These are phyloP conservation scores for Aurelia coerulea DNA, from an alignment of 30 jellyfish, hydroid and myxozoan species.

Conservation along the genomic window DNA sequence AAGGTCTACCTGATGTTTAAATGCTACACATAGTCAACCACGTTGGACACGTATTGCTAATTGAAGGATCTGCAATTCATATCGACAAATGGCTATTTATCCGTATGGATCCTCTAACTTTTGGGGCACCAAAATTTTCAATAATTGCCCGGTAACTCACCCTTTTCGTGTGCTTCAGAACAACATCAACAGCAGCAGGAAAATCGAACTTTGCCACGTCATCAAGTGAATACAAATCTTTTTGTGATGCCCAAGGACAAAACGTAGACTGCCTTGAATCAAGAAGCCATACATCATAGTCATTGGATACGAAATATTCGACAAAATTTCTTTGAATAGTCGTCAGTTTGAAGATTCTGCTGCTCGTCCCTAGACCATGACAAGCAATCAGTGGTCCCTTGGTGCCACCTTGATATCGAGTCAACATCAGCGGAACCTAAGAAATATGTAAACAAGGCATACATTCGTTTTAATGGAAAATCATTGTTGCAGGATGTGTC, in stretches of 20 bases:
- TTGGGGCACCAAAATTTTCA: no score
- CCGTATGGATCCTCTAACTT: no score
- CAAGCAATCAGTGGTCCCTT: conserved; percentile 59
- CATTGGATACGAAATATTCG: conserved; percentile 43
- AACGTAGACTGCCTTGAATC: conserved; percentile 53
- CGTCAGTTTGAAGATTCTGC: conserved; percentile 28
- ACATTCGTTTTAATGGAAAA: no score
- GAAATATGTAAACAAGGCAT: background rate
- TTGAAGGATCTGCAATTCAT: no score
- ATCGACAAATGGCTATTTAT: no score
- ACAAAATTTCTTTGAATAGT: conserved; percentile 51
- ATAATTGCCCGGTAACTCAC: background rate
- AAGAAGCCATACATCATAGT: conserved; percentile 59
- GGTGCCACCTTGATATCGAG: conserved; percentile 67
- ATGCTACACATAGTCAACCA: no score
- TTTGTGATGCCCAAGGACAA: conserved; percentile 49
- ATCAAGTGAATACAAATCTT: conserved; percentile 15
- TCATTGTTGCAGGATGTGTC: no score
- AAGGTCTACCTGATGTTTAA: no score
- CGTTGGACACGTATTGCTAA: no score
- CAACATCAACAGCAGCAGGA: conserved; percentile 48
- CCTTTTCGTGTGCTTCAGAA: conserved; percentile 38
- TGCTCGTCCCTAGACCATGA: conserved; percentile 48
- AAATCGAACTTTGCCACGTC: conserved; percentile 35
- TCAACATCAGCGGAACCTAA: conserved; percentile 43